phyloP scores from a whole-genome alignment of 2,888 invertebrate genomes.

The Agrotis exclamationis region DNA sequence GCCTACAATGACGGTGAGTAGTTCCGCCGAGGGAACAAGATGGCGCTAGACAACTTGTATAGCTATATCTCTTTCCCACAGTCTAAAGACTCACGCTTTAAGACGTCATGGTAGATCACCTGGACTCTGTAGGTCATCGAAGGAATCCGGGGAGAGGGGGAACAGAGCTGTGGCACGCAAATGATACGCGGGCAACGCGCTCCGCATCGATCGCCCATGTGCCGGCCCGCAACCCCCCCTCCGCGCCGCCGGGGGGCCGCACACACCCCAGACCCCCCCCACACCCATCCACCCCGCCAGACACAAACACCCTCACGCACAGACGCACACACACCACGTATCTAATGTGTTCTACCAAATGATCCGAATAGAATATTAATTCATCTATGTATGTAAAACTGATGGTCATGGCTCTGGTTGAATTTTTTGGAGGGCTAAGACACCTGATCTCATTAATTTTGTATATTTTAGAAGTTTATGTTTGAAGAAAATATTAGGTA shows the following conservation, averaged over 20 bases:
- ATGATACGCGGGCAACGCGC: slow-evolving; percentile 86
- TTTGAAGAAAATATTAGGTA: slow-evolving; percentile 6
- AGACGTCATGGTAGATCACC: no score
- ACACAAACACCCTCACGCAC: slow-evolving; percentile 81
- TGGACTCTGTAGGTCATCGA: slow-evolving; percentile 73
- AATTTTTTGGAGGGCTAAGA: not conserved
- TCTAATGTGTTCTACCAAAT: slow-evolving; percentile 89
- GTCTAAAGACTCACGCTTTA: no score
- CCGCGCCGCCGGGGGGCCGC: slow-evolving; percentile 62
- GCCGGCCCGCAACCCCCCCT: slow-evolving; percentile 76
- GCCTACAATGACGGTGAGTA: no score
- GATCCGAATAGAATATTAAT: slow-evolving; percentile 85
- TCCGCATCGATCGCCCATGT: slow-evolving; percentile 87
- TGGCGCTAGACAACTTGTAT: no score
- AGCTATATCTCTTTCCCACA: no score
- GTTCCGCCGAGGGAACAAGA: no score
- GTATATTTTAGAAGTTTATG: slow-evolving; percentile 4
- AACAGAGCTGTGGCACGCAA: slow-evolving; percentile 83
- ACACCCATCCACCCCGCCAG: slow-evolving; percentile 69
- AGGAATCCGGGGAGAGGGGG: slow-evolving; percentile 73
- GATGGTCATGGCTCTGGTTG: slow-evolving; percentile 39
- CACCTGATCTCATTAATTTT: not conserved
- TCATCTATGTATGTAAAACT: slow-evolving; percentile 65
- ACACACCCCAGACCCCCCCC: slow-evolving; percentile 63
- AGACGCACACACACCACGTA: slow-evolving; percentile 79